Conservation (phyloP, 1,140 invertebrate species). For the Zaprionus ghesquierei region DNA sequence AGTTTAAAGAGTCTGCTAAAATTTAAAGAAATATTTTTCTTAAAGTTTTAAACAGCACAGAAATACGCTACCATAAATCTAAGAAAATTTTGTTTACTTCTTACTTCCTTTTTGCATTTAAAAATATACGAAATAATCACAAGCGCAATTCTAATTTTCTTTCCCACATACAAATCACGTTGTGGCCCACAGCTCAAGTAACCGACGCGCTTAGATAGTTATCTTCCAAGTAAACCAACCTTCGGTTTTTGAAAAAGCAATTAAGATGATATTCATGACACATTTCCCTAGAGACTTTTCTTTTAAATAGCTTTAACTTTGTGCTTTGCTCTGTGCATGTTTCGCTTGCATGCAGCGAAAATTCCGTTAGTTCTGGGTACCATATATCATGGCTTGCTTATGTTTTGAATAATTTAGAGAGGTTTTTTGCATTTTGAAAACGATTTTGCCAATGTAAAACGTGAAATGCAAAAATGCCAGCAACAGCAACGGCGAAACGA, state of each 20-base stretch:
- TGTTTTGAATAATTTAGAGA: constrained; percentile 73
- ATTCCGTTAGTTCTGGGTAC: constrained; percentile 17
- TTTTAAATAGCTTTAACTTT: background rate
- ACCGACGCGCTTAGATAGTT: background rate
- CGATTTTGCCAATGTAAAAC: constrained; percentile 74
- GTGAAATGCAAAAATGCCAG: constrained; percentile 70
- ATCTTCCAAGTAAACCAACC: background rate
- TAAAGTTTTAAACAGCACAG: too few relatives aligned
- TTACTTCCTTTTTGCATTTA: too few relatives aligned
- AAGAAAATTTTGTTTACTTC: too few relatives aligned
- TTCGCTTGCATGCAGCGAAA: background rate
- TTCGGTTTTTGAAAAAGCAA: background rate
- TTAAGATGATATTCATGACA: background rate
- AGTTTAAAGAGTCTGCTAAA: background rate
- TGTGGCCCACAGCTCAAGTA: too few relatives aligned
- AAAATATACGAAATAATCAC: too few relatives aligned
- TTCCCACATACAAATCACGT: background rate
- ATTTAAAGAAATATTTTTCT: too few relatives aligned
- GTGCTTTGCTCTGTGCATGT: background rate
- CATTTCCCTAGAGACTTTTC: constrained; percentile 1
- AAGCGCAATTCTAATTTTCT: too few relatives aligned
- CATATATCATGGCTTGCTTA: constrained; percentile 66
- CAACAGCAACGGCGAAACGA: constrained; percentile 20
- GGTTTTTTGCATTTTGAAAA: constrained; percentile 62
- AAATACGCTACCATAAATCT: too few relatives aligned